Percentiles rank a stretch among this genome's conserved stretches.
Conservation (phyloP, 64 coral and sea anemone genomes). For the Orbicella faveolata region DNA sequence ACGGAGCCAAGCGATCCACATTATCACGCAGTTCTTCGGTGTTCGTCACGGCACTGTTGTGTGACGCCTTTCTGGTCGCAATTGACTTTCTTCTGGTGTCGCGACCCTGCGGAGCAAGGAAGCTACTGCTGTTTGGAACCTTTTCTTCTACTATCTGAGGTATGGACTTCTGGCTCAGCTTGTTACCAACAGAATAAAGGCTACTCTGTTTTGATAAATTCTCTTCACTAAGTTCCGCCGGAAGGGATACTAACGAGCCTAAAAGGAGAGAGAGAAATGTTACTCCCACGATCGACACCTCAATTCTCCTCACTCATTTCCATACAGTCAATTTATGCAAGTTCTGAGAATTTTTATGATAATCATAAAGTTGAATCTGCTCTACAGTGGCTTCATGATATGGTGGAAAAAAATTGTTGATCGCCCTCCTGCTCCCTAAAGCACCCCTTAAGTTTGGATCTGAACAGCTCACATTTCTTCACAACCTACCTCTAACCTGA, state of each 20-base stretch:
- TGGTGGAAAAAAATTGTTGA: no score
- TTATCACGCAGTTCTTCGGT: neutral
- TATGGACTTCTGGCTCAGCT: conserved; percentile 32
- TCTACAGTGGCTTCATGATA: no score
- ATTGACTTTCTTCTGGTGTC: conserved; percentile 20
- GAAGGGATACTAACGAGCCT: conserved; percentile 78
- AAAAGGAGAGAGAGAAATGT: neutral
- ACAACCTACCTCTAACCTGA: no score
- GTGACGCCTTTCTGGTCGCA: neutral
- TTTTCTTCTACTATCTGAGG: conserved; percentile 77
- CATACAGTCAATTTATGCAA: neutral
- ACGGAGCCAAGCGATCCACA: neutral
- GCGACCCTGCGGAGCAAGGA: neutral
- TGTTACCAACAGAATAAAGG: conserved; percentile 20
- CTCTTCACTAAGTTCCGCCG: conserved; percentile 68
- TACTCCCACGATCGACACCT: neutral
- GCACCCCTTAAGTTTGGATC: no score
- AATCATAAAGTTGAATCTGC: no score
- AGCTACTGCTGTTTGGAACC: neutral
- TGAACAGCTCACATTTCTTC: no score
- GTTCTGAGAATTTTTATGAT: no score
- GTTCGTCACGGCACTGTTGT: neutral
- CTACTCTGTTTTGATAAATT: conserved; percentile 61
- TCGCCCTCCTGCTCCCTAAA: no score
- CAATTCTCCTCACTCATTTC: neutral